Evolutionary conservation across 2,113 vertebrate genomes (phyloP), one percentile per base, ranked within the genome.

Genomic region (Cryptomyrus ogoouensis): DNA sequence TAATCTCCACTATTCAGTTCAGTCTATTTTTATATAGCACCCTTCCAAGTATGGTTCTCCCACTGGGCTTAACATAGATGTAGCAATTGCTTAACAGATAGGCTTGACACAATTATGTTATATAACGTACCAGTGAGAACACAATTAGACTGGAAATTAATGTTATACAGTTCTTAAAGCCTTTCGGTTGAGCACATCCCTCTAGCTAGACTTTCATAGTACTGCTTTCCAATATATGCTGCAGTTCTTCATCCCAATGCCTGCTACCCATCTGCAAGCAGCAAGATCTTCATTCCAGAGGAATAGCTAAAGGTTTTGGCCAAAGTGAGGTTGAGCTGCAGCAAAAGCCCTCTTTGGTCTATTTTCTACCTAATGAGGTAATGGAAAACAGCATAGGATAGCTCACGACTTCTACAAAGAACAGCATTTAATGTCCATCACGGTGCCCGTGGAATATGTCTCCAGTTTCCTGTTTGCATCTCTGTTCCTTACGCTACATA

Each of bases 341-440:
- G 80, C 17, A 84, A 84, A 58, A 21, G 19, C 87, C 52, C 6
- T 44, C 19, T 44, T 7, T 62, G 87, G 39, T 88, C 53, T 52
- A 88, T 88, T 89, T 77, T 74, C 15, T 70, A 74, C 66, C 70
- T 89, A 19, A 35, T 39, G 70, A 80, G 46, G 88, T 80, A 89
- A 80, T 52, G 88, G 88, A 89, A 89, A 80, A 77, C 13, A 52
- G 70, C 17, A 9, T 27, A 89, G 27, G 70, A 77, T 19, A 88
- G 31, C 31, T 62, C 62, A 35, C 6, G 44, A 49, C 17, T n/a
- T 56, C 10, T 15, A 12, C 70, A 24, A 70, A 70, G 88, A 88
- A 7, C 62, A 70, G 24, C 62, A n/a, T 46, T 42, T 46, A 66
- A 88, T 39, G 42, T 44, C 10, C 19, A 74, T 27, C 62, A n/a